Percentiles rank a stretch among this genome's conserved stretches.
These are phyloP conservation scores for Papilio xuthus DNA, from an alignment of 1,140 invertebrate genomes.

Conservation along the genomic window DNA sequence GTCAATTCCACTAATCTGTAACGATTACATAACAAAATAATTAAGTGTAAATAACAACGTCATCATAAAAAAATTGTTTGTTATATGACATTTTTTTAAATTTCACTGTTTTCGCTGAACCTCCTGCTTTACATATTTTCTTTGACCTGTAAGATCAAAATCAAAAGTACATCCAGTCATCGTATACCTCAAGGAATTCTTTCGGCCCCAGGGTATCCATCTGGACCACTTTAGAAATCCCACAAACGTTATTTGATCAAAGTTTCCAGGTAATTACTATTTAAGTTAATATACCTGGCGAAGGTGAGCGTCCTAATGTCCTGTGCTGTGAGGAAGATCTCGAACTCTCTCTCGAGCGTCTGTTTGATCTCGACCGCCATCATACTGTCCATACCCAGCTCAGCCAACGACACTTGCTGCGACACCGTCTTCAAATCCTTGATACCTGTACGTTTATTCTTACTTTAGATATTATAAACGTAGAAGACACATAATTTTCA, in stretches of 20 bases:
- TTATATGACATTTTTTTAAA: too few relatives aligned
- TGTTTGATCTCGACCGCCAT: conserved; percentile 96
- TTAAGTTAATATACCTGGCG: conserved; percentile 62
- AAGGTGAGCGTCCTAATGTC: conserved; percentile 87
- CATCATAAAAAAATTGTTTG: too few relatives aligned
- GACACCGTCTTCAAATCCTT: conserved; percentile 80
- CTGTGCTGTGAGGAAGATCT: conserved; percentile 88
- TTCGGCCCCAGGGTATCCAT: too few relatives aligned
- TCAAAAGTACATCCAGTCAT: too few relatives aligned
- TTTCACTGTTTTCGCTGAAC: too few relatives aligned
- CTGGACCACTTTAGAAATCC: too few relatives aligned
- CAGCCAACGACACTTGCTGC: conserved; percentile 85
- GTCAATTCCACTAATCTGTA: conserved; percentile 84
- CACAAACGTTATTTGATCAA: neutral
- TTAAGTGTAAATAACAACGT: too few relatives aligned
- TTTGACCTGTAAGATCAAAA: too few relatives aligned
- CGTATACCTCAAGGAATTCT: too few relatives aligned
- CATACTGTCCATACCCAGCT: conserved; percentile 94
- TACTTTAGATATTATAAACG: neutral
- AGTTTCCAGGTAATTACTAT: neutral
- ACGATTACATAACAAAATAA: too few relatives aligned
- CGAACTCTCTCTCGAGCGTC: conserved; percentile 91
- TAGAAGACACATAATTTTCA: neutral
- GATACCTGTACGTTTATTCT: conserved; percentile 60
- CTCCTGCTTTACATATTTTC: too few relatives aligned